phyloP scores from a whole-genome alignment of 1,140 invertebrate species.

The Arctopsyche grandis region DNA sequence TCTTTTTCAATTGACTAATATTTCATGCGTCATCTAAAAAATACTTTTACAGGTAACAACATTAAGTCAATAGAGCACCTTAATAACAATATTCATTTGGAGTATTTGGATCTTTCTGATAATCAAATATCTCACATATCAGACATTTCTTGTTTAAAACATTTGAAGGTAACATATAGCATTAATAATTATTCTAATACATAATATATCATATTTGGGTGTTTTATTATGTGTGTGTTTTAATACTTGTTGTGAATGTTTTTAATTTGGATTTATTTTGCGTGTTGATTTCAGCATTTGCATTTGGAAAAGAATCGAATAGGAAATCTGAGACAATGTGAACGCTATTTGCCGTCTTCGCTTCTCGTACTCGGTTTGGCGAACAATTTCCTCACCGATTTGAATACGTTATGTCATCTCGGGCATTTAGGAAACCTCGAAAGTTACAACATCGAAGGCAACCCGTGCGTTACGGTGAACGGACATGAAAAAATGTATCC shows the following conservation, averaged over 20 bases:
- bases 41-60: conserved; percentile 69
- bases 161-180: conserved; percentile 75
- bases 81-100: conserved; percentile 80
- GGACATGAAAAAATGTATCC: conserved; percentile 76
- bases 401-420: conserved; percentile 88
- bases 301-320: conserved; percentile 89
- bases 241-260: no score
- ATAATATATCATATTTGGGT: neutral
- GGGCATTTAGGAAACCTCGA: conserved; percentile 78
- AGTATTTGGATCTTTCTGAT: conserved; percentile 87
- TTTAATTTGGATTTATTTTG: neutral
- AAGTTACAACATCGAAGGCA: conserved; percentile 85
- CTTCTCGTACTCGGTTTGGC: conserved; percentile 82
- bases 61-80: conserved; percentile 88
- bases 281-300: conserved; percentile 74
- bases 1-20: neutral
- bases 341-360: conserved; percentile 81
- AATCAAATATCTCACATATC: conserved; percentile 87
- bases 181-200: conserved; percentile 10
- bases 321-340: conserved; percentile 80
- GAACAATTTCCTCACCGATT: conserved; percentile 85
- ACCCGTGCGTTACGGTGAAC: conserved; percentile 82
- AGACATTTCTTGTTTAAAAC: conserved; percentile 84
- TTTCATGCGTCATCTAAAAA: conserved; percentile 16
- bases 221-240: no score